These are phyloP conservation scores for Aeoliscus strigatus DNA, from an alignment of 2,797 vertebrate species.

Conservation along the genomic window DNA sequence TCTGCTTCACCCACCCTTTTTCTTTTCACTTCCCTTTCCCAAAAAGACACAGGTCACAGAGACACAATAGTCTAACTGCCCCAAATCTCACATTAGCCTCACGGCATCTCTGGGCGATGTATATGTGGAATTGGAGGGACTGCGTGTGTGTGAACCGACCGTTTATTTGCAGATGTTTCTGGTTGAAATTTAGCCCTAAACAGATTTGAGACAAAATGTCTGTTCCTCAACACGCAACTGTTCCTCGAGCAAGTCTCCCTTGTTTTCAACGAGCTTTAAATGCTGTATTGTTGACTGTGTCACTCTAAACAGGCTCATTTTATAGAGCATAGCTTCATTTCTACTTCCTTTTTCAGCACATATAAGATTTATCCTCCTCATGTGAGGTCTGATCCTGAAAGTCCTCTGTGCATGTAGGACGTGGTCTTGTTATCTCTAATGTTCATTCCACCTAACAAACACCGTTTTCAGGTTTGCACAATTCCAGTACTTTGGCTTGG, in stretches of 20 bases:
- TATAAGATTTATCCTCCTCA: constrained; percentile 3
- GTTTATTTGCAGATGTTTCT: not conserved
- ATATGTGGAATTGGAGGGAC: not conserved
- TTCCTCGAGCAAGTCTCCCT: not conserved
- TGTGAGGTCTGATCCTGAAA: not conserved
- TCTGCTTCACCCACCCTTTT: constrained; percentile 48
- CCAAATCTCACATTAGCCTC: constrained; percentile 4
- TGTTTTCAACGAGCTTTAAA: constrained; percentile 7
- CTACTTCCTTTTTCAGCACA: too few relatives aligned
- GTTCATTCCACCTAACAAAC: not conserved
- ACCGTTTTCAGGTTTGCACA: constrained; percentile 1
- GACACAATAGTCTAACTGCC: constrained; percentile 11
- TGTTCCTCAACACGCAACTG: constrained; percentile 17
- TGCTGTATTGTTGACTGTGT: constrained; percentile 1
- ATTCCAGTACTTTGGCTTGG: constrained; percentile 1
- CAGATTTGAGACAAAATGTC: too few relatives aligned
- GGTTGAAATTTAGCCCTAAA: constrained; percentile 1
- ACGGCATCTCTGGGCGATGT: not conserved
- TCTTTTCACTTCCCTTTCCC: constrained; percentile 51
- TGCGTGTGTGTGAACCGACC: not conserved
- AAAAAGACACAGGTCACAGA: constrained; percentile 27
- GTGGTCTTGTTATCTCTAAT: constrained; percentile 12
- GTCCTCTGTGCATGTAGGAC: constrained; percentile 4
- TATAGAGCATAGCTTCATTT: not conserved
- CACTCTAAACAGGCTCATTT: not conserved